These are phyloP conservation scores for Leptinotarsa undecemlineata DNA, from an alignment of 1,140 invertebrate genomes.

Conservation along the genomic window DNA sequence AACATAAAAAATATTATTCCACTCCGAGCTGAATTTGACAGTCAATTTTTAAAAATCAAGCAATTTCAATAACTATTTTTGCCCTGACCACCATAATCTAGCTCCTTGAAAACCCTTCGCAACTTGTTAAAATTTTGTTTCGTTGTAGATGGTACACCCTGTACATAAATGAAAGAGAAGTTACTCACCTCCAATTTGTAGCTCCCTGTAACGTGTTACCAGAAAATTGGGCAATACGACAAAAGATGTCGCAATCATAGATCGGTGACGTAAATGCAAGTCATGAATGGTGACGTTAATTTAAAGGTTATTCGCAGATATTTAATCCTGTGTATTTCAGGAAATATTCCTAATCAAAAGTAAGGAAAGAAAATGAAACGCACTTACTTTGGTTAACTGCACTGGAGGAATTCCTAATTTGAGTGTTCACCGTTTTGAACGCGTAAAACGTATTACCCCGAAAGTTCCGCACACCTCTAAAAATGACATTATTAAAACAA, in stretches of 20 bases:
- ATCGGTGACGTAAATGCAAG: background rate
- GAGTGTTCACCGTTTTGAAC: constrained; percentile 31
- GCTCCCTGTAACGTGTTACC: too few species aligned
- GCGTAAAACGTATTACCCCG: constrained; percentile 30
- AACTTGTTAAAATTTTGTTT: too few species aligned
- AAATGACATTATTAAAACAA: constrained; percentile 47
- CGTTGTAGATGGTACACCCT: too few species aligned
- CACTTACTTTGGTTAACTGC: constrained; percentile 33
- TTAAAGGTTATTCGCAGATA: background rate
- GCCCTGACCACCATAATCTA: too few species aligned
- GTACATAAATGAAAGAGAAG: too few species aligned
- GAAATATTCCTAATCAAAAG: too few species aligned
- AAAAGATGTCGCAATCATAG: constrained; percentile 5
- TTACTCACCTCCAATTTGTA: too few species aligned
- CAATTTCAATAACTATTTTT: too few species aligned
- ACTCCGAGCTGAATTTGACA: too few species aligned
- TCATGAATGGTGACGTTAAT: background rate
- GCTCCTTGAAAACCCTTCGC: too few species aligned
- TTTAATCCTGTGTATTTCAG: background rate
- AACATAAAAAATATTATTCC: too few species aligned
- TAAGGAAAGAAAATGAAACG: background rate
- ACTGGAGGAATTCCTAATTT: constrained; percentile 20
- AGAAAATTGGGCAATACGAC: background rate
- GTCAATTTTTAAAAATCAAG: too few species aligned
- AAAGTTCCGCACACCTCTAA: constrained; percentile 40